These are phyloP conservation scores for Meriones psammophilus DNA, from an alignment of 2,797 vertebrate genomes.

Conservation along the genomic window DNA sequence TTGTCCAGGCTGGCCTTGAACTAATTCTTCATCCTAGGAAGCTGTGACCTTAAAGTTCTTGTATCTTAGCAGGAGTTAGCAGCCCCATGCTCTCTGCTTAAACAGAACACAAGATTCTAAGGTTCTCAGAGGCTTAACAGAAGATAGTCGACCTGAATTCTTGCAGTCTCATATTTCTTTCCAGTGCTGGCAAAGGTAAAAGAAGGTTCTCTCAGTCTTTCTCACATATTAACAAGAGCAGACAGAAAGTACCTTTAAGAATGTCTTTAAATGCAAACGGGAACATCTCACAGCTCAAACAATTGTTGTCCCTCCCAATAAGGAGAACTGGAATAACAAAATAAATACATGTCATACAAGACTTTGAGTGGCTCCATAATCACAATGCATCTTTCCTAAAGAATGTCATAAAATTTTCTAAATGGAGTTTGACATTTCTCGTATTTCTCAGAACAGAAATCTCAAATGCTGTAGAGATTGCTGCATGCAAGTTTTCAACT, in stretches of 20 bases:
- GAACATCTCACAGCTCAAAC: background rate
- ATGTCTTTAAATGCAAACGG: background rate
- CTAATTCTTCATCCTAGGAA: background rate
- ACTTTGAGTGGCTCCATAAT: conserved; percentile 16
- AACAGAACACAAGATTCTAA: background rate
- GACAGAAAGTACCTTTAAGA: background rate
- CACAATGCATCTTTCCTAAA: conserved; percentile 7
- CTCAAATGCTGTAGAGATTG: background rate
- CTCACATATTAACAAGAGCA: background rate
- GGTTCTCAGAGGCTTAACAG: background rate
- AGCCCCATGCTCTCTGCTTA: too few species aligned
- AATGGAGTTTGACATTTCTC: conserved; percentile 5
- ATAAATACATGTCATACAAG: conserved; percentile 4
- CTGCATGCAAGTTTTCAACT: background rate
- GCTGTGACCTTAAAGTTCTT: background rate
- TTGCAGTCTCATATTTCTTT: background rate
- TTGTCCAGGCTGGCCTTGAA: background rate
- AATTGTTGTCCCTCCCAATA: background rate
- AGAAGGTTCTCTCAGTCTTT: background rate
- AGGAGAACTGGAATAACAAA: conserved; percentile 20
- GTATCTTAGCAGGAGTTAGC: background rate
- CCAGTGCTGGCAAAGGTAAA: background rate
- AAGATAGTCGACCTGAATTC: background rate
- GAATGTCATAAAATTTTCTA: conserved; percentile 51
- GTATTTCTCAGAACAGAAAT: conserved; percentile 27